A percentile compares a stretch with the other conserved stretches of the same genome.
phyloP scores from a whole-genome alignment of 2,113 vertebrate genomes.

The Pipa parva region DNA sequence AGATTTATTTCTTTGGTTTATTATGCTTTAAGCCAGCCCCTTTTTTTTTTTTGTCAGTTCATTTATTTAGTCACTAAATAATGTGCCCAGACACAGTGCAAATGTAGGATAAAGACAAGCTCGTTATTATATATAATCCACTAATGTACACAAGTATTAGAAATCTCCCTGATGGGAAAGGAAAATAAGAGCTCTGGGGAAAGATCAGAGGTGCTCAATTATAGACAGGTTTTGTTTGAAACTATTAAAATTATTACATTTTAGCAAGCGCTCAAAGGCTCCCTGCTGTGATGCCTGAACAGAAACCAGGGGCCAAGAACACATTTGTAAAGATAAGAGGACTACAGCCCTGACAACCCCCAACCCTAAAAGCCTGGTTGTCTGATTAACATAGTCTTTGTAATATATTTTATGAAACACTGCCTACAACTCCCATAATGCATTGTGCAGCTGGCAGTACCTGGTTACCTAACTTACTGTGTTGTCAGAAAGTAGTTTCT shows the following conservation, averaged over 20 bases:
- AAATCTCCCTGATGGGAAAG: constrained; percentile 14
- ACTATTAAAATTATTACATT: background rate
- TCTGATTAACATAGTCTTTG: too few species aligned
- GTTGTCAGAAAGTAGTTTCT: too few species aligned
- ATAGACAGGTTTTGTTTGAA: background rate
- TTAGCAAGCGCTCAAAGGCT: background rate
- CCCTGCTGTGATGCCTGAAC: background rate
- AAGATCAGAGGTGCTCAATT: background rate
- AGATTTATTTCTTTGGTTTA: background rate
- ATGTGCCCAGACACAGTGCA: constrained; percentile 21
- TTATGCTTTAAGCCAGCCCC: constrained; percentile 2
- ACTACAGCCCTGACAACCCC: too few species aligned
- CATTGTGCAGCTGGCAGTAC: too few species aligned
- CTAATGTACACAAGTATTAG: constrained; percentile 23
- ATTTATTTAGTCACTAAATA: constrained; percentile 5
- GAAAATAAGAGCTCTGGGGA: constrained; percentile 8
- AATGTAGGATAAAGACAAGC: constrained; percentile 28
- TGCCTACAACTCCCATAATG: too few species aligned
- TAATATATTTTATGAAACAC: too few species aligned
- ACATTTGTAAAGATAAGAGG: too few species aligned
- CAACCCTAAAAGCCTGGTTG: too few species aligned
- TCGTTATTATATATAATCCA: constrained; percentile 30
- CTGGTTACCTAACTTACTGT: too few species aligned
- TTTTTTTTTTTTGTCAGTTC: constrained; percentile 12
- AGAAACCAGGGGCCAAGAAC: background rate